phyloP scores from a whole-genome alignment of 1,140 invertebrate species.

The Schmidtea mediterranea region DNA sequence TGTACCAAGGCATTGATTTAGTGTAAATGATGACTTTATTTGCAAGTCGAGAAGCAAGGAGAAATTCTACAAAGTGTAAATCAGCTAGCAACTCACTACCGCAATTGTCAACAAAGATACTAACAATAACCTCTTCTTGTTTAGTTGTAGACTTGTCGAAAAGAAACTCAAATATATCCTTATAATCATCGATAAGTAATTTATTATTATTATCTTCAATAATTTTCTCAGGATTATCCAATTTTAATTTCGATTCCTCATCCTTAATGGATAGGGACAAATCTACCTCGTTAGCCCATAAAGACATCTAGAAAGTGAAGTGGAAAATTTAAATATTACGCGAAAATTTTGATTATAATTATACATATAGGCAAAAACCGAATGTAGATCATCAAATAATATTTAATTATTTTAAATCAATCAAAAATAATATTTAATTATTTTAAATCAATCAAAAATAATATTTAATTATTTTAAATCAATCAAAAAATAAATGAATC shows the following conservation, averaged over 20 bases:
- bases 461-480: too few relatives aligned
- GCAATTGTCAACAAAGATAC: constrained; percentile 68
- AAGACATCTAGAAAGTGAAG: constrained; percentile 20
- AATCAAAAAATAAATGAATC: too few relatives aligned
- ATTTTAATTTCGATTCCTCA: constrained; percentile 27
- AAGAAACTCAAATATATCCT: constrained; percentile 31
- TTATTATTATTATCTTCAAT: constrained; percentile 37
- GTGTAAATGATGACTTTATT: constrained; percentile 49
- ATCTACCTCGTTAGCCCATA: constrained; percentile 52
- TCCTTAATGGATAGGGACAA: constrained; percentile 50
- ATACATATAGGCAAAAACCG: too few relatives aligned
- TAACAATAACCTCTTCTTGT: constrained; percentile 22
- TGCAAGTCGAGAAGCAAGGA: constrained; percentile 39
- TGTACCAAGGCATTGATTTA: constrained; percentile 77
- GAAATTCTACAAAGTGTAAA: constrained; percentile 51
- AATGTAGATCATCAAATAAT: too few relatives aligned
- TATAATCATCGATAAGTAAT: constrained; percentile 35
- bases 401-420: too few relatives aligned
- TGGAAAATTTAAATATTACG: too few relatives aligned
- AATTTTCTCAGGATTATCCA: constrained; percentile 34
- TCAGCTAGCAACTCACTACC: constrained; percentile 76
- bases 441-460: too few relatives aligned
- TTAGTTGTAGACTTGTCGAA: constrained; percentile 12
- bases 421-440: too few relatives aligned
- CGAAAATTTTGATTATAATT: too few relatives aligned